These are phyloP conservation scores for Dicyema japonicum DNA, from an alignment of 1,140 invertebrate genomes.

Conservation along the genomic window DNA sequence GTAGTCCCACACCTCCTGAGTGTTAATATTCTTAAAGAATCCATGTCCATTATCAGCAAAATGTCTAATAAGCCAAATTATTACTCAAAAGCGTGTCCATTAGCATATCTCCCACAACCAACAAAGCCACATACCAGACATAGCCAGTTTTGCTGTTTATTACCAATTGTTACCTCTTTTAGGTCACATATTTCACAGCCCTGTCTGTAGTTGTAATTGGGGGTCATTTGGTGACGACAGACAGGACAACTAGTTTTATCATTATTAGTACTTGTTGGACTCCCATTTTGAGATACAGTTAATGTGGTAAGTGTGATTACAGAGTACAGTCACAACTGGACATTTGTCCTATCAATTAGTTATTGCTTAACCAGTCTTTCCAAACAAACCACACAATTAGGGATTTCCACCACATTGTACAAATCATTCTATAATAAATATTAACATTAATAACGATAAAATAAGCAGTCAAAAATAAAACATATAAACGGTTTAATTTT, in stretches of 20 bases:
- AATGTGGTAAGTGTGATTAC: slow-evolving; percentile 86
- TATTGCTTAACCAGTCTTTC: slow-evolving; percentile 47
- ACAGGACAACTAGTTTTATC: slow-evolving; percentile 15
- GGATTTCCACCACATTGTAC: slow-evolving; percentile 44
- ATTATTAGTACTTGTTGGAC: slow-evolving; percentile 1
- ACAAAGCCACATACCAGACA: slow-evolving; percentile 90
- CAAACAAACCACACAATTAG: slow-evolving; percentile 78
- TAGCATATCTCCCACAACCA: slow-evolving; percentile 53
- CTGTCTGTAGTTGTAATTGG: slow-evolving; percentile 41
- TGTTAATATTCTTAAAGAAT: slow-evolving; percentile 51
- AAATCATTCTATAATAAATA: too few relatives aligned
- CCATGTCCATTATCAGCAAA: slow-evolving; percentile 74
- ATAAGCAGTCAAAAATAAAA: too few relatives aligned
- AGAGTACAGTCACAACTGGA: slow-evolving; percentile 80
- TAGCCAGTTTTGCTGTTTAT: too few relatives aligned
- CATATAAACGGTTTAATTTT: too few relatives aligned
- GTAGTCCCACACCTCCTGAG: slow-evolving; percentile 89
- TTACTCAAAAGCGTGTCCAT: slow-evolving; percentile 33
- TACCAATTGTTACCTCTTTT: slow-evolving; percentile 34
- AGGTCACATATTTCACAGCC: slow-evolving; percentile 45
- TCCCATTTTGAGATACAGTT: slow-evolving; percentile 35
- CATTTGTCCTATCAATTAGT: slow-evolving; percentile 76
- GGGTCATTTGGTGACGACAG: slow-evolving; percentile 40
- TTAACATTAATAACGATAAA: too few relatives aligned
- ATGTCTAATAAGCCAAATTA: slow-evolving; percentile 28